These are phyloP conservation scores for Nomada goodeniana DNA, from an alignment of 2,888 invertebrate species.

Conservation along the genomic window DNA sequence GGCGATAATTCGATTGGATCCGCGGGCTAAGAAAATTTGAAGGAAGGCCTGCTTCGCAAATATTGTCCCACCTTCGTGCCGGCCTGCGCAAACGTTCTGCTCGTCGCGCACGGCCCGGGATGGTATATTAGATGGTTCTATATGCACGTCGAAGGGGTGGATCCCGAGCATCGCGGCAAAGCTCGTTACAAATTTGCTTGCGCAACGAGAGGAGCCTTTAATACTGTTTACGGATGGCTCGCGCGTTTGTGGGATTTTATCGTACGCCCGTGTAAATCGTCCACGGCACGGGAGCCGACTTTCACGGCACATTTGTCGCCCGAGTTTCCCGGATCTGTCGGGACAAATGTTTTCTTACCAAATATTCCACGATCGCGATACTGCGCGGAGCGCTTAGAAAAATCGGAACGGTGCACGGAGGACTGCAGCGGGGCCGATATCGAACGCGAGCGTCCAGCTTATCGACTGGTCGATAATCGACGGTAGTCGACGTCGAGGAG, in stretches of 20 bases:
- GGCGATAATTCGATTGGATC: not conserved
- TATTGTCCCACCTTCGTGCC: slow-evolving; percentile 39
- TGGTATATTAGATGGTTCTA: slow-evolving; percentile 52
- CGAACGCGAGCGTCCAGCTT: too few relatives aligned
- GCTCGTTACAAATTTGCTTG: slow-evolving; percentile 56
- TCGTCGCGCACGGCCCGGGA: slow-evolving; percentile 1
- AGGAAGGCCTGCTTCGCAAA: slow-evolving; percentile 23
- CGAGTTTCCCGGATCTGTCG: not conserved
- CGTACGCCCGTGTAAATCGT: slow-evolving; percentile 37
- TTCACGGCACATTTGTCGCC: not conserved
- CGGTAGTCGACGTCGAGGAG: too few relatives aligned
- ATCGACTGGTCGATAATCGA: too few relatives aligned
- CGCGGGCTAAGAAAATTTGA: not conserved
- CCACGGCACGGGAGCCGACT: not conserved
- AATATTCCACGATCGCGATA: not conserved
- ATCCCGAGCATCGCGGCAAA: slow-evolving; percentile 29
- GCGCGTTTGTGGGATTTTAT: slow-evolving; percentile 35
- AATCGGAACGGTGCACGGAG: too few relatives aligned
- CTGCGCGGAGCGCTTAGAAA: too few relatives aligned
- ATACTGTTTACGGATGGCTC: slow-evolving; percentile 52
- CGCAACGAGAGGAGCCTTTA: slow-evolving; percentile 41
- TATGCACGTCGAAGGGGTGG: slow-evolving; percentile 46
- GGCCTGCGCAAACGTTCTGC: slow-evolving; percentile 38
- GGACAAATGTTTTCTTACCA: not conserved
- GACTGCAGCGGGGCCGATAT: too few relatives aligned